These are phyloP conservation scores for Cherax quadricarinatus DNA, from an alignment of 1,140 invertebrate species.

Conservation along the genomic window DNA sequence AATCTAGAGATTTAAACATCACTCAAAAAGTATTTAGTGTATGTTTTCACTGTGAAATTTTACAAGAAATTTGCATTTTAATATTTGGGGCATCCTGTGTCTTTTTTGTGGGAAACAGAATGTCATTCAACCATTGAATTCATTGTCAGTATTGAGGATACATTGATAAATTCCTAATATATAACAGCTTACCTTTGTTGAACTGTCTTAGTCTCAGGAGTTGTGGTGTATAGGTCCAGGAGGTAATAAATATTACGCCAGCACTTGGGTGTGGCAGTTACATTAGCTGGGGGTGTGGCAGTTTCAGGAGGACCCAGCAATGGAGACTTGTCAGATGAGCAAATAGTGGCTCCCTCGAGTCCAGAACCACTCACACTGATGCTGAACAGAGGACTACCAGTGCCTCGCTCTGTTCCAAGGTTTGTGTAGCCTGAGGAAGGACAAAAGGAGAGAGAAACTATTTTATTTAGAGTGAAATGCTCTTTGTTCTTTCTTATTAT, in stretches of 20 bases:
- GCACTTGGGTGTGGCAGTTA: slow-evolving; percentile 84
- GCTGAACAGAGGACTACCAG: slow-evolving; percentile 84
- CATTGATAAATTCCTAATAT: not conserved
- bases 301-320: slow-evolving; percentile 63
- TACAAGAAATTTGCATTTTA: too few relatives aligned
- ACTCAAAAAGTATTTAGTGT: too few relatives aligned
- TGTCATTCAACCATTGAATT: too few relatives aligned
- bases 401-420: slow-evolving; percentile 81
- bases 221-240: slow-evolving; percentile 93
- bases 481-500: too few relatives aligned
- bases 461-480: slow-evolving; percentile 73
- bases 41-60: too few relatives aligned
- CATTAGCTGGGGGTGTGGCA: slow-evolving; percentile 53
- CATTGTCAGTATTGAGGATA: too few relatives aligned
- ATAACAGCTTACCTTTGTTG: slow-evolving; percentile 58
- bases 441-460: slow-evolving; percentile 43
- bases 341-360: slow-evolving; percentile 76
- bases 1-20: too few relatives aligned
- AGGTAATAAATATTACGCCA: slow-evolving; percentile 97
- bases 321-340: slow-evolving; percentile 71
- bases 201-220: slow-evolving; percentile 95
- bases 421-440: slow-evolving; percentile 81
- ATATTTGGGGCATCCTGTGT: too few relatives aligned
- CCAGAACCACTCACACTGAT: slow-evolving; percentile 81
- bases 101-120: too few relatives aligned